Evolutionary conservation across 2,113 vertebrate genomes (phyloP).

Genomic region (human (Homo sapiens)): DNA sequence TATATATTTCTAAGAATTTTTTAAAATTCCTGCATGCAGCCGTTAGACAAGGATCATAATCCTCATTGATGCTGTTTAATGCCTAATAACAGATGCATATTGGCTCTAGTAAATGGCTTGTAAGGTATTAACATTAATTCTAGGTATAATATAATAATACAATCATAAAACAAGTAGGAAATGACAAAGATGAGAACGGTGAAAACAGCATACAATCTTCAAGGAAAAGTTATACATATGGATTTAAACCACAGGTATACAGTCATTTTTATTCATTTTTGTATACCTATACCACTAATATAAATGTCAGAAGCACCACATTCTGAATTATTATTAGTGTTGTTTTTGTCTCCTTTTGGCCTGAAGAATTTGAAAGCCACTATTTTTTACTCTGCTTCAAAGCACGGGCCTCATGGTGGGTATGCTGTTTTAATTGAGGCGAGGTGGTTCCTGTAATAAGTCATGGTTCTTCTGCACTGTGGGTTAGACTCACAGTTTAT

Average conservation of each 20-base stretch:
- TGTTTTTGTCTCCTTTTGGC: slow-evolving; percentile 12
- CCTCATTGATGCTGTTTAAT: neutral
- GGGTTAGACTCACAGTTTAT: neutral
- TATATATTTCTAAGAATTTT: neutral
- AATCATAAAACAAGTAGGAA: slow-evolving; percentile 30
- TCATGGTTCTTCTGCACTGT: neutral
- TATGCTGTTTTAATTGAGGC: neutral
- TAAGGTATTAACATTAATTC: slow-evolving; percentile 24
- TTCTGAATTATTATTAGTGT: slow-evolving; percentile 40
- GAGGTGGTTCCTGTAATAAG: neutral
- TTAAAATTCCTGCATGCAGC: neutral
- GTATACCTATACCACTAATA: neutral
- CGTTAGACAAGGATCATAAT: slow-evolving; percentile 41
- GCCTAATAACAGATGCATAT: slow-evolving; percentile 11
- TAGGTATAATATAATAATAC: neutral
- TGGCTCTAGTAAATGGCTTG: slow-evolving; percentile 27
- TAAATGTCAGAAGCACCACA: neutral
- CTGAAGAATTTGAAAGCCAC: slow-evolving; percentile 37
- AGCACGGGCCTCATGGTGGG: neutral
- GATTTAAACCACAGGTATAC: neutral
- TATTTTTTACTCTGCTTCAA: neutral
- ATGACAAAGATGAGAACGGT: slow-evolving; percentile 1
- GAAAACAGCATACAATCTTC: neutral
- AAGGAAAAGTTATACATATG: slow-evolving; percentile 41
- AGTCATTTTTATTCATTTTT: slow-evolving; percentile 40